Base-by-base conservation (phyloP, 2,888 invertebrate species). In the Himalopsyche kuldschensis region DNA sequence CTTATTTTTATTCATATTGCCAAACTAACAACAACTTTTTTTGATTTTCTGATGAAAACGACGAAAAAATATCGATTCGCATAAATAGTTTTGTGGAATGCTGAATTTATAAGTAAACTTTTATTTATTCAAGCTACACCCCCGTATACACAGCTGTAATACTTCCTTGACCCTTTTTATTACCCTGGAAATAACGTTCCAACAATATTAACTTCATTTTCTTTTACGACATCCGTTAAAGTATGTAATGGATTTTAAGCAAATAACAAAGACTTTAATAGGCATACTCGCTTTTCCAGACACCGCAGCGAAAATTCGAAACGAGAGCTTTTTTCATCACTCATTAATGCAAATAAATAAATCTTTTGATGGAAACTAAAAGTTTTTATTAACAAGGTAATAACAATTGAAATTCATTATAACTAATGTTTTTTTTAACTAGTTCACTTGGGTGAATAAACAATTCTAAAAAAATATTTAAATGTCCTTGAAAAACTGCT, bases 161-260 rank as follows among this genome's bases (percentile, higher is more conserved):
- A 69, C 76, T 55, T 47, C 82, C 80, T 82, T 84, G 82, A 84
- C 83, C 85, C 81, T 85, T 85, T 85, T 85, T 82, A 85, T 79
- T 79, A 69, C 77, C n/a, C 78, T 78, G 46, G 84, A 84, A 84
- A 84, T 83, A 83, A 81, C 82, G 82, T 75, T 80, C 81, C 77
- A 82, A 82, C 85, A 81, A 82, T 85, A 81, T 85, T 85, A 84
- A 82, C 85, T 83, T 85, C 83, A 85, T 85, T 85, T 84, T 80
- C 82, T 85, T 85, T 85, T 85, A 85, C 84, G 85, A 82, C 83
- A 41, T 27, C 82, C 81, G 77, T 84, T 85, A 84, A 83, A 85
- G 81, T 85, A 78, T 84, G 63, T 83, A 85, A 81, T 81, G 81
- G 78, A 81, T 78, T 81, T 78, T 48, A 79, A 69, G 63, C 79